These are phyloP conservation scores for Fregata magnificens DNA, from an alignment of 2,113 vertebrate species.

Conservation along the genomic window DNA sequence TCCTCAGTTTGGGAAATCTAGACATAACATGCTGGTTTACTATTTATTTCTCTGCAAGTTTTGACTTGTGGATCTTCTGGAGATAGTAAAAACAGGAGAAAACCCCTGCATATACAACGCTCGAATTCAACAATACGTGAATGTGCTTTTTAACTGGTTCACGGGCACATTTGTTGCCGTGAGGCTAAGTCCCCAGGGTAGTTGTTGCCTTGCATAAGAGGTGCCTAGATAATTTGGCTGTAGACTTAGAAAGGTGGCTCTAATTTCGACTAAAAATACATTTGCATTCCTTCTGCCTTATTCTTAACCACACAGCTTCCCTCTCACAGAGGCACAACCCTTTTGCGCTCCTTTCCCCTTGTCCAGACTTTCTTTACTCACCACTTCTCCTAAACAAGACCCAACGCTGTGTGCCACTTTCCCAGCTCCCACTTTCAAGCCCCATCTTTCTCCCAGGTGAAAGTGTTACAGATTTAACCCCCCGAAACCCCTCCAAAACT, in stretches of 20 bases:
- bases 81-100: neutral
- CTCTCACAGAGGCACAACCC: neutral
- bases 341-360: neutral
- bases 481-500: neutral
- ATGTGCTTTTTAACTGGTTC: neutral
- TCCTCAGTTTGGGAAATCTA: neutral
- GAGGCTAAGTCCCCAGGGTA: neutral
- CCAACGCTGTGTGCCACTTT: neutral
- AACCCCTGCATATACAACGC: neutral
- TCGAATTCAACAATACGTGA: neutral
- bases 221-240: neutral
- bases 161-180: neutral
- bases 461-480: neutral
- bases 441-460: neutral
- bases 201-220: neutral
- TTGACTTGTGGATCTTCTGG: neutral
- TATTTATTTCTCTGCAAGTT: neutral
- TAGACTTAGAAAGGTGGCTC: neutral
- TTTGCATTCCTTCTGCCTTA: conserved; percentile 14
- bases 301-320: neutral
- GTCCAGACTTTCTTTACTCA: neutral
- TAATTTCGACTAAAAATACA: conserved; percentile 44
- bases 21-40: neutral
- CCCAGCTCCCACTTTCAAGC: neutral
- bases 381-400: neutral